Percentiles rank a stretch among this genome's conserved stretches.
phyloP scores from a whole-genome alignment of 2,888 invertebrate species.

The Carabus problematicus region DNA sequence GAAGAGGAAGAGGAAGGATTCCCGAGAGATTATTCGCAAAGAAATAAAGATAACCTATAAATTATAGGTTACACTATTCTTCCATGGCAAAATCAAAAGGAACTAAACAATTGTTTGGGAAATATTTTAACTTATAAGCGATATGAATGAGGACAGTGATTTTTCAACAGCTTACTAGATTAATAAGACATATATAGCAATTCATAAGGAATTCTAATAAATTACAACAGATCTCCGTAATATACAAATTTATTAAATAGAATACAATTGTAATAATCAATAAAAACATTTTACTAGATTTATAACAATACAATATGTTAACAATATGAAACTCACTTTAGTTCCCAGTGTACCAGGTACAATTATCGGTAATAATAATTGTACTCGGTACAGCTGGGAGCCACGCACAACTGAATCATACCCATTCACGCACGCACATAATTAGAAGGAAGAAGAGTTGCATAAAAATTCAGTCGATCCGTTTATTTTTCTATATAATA shows the following conservation, averaged over 20 bases:
- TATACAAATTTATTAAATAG: constrained; percentile 19
- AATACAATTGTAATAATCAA: constrained; percentile 1
- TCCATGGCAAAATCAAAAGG: too few species aligned
- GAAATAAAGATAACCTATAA: too few species aligned
- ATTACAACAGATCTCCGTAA: background rate
- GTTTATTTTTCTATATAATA: background rate
- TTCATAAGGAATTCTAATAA: too few species aligned
- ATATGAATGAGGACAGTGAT: too few species aligned
- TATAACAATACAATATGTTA: constrained; percentile 1
- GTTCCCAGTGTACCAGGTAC: background rate
- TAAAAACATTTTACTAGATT: constrained; percentile 10
- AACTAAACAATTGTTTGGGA: too few species aligned
- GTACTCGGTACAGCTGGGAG: background rate
- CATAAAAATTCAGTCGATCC: constrained; percentile 13
- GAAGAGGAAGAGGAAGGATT: constrained; percentile 3
- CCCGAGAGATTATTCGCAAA: too few species aligned
- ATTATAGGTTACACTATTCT: too few species aligned
- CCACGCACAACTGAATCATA: background rate
- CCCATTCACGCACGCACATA: constrained; percentile 1
- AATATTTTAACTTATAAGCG: too few species aligned
- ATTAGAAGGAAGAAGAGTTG: constrained; percentile 12
- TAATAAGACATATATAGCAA: too few species aligned
- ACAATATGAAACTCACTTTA: background rate
- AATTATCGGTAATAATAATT: constrained; percentile 1
- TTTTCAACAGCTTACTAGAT: too few species aligned